These are phyloP conservation scores for Isaurus tuberculatus DNA, from an alignment of 92 coral and sea anemone genomes.

Conservation along the genomic window DNA sequence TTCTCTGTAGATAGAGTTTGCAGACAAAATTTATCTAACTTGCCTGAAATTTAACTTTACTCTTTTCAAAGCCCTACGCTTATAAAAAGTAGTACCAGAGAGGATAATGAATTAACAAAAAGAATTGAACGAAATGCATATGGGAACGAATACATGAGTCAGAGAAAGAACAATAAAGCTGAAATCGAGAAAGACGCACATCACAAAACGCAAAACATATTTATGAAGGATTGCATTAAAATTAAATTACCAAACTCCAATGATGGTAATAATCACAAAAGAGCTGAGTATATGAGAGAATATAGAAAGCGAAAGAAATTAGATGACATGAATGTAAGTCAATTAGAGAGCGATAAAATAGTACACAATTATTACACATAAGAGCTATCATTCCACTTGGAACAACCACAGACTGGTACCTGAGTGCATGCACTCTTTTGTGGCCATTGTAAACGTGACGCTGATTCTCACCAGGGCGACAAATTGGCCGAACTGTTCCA, in stretches of 20 bases:
- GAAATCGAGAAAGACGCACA: slow-evolving; percentile 20
- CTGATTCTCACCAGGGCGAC: not conserved
- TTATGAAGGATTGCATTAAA: not conserved
- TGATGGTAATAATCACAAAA: not conserved
- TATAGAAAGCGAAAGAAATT: not conserved
- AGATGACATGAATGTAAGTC: too few species aligned
- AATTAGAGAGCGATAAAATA: too few species aligned
- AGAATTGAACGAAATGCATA: not conserved
- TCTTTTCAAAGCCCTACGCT: slow-evolving; percentile 1
- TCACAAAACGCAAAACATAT: slow-evolving; percentile 36
- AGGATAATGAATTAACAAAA: not conserved
- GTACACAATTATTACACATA: too few species aligned
- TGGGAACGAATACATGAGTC: not conserved
- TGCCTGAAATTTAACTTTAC: not conserved
- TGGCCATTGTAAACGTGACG: not conserved
- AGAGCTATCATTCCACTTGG: not conserved
- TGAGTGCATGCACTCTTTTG: not conserved
- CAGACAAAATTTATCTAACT: not conserved
- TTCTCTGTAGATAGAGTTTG: not conserved
- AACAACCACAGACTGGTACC: not conserved
- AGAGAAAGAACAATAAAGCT: slow-evolving; percentile 25
- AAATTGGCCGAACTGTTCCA: not conserved
- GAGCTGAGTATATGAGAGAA: not conserved
- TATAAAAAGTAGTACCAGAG: not conserved
- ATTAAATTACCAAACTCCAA: not conserved